Evolutionary conservation across 2,888 invertebrate genomes (phyloP).

Genomic region (Eledona agricola): DNA sequence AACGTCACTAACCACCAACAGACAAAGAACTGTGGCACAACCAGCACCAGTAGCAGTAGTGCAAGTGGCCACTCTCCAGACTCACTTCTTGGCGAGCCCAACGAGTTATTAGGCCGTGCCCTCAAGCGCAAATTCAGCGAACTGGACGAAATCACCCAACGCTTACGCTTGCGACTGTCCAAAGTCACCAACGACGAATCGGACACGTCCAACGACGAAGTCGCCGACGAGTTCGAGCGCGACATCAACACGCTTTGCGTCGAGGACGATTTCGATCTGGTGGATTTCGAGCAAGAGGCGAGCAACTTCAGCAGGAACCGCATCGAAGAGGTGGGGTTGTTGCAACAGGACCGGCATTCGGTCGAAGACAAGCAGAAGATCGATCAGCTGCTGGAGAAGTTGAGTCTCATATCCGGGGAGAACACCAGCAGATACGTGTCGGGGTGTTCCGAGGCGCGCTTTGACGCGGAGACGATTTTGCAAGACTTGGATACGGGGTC

Average conservation of each 20-base stretch:
- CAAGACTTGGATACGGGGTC: slow-evolving; percentile 46
- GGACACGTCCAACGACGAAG: slow-evolving; percentile 57
- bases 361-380: slow-evolving; percentile 56
- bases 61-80: neutral
- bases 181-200: slow-evolving; percentile 67
- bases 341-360: slow-evolving; percentile 45
- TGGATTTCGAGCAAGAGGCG: slow-evolving; percentile 54
- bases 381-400: slow-evolving; percentile 57
- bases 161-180: slow-evolving; percentile 66
- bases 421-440: slow-evolving; percentile 53
- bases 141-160: slow-evolving; percentile 70
- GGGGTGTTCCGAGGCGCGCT: slow-evolving; percentile 55
- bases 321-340: slow-evolving; percentile 21
- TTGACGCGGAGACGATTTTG: slow-evolving; percentile 47
- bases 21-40: slow-evolving; percentile 7
- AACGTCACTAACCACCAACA: slow-evolving; percentile 52
- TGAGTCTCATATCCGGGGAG: slow-evolving; percentile 50
- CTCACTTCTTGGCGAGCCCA: slow-evolving; percentile 44
- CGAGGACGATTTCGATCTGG: slow-evolving; percentile 58
- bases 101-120: slow-evolving; percentile 61
- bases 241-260: slow-evolving; percentile 65
- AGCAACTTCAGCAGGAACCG: slow-evolving; percentile 36
- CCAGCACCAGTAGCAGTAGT: too few relatives aligned
- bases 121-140: slow-evolving; percentile 71
- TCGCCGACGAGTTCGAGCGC: slow-evolving; percentile 67